Percentiles rank a stretch among this genome's conserved stretches.
phyloP scores from a whole-genome alignment of 1,140 invertebrate genomes.

The Musca vetustissima region DNA sequence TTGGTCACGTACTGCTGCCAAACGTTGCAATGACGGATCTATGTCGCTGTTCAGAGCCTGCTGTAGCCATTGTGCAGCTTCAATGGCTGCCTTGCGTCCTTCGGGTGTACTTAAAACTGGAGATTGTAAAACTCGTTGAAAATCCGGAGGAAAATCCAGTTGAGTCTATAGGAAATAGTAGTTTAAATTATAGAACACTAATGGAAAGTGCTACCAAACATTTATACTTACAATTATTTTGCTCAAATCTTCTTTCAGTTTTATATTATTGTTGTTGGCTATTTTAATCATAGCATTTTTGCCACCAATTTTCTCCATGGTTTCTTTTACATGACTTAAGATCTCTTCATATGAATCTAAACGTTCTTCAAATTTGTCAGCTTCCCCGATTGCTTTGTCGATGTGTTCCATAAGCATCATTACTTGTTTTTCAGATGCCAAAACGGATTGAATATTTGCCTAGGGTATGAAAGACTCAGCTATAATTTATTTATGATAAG shows the following conservation, averaged over 20 bases:
- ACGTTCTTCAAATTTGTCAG: conserved; percentile 72
- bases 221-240: conserved; percentile 71
- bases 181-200: too few relatives aligned
- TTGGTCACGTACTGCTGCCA: conserved; percentile 86
- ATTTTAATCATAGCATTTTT: conserved; percentile 88
- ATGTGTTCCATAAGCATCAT: conserved; percentile 82
- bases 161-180: conserved; percentile 60
- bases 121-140: conserved; percentile 71
- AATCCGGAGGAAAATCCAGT: conserved; percentile 72
- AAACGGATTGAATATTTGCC: conserved; percentile 83
- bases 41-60: conserved; percentile 75
- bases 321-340: conserved; percentile 77
- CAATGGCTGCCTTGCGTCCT: conserved; percentile 75
- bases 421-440: conserved; percentile 75
- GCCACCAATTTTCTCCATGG: conserved; percentile 87
- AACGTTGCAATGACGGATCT: conserved; percentile 65
- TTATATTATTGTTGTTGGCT: conserved; percentile 81
- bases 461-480: conserved; percentile 25
- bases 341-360: conserved; percentile 78
- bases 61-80: conserved; percentile 78
- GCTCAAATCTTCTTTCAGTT: conserved; percentile 77
- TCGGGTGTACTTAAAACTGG: conserved; percentile 73
- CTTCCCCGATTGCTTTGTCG: conserved; percentile 76
- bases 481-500: too few relatives aligned
- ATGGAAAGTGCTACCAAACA: background rate